A percentile compares a stretch with the other conserved stretches of the same genome.
Conservation (phyloP, 1,140 invertebrate genomes). For the Zaprionus taronus region DNA sequence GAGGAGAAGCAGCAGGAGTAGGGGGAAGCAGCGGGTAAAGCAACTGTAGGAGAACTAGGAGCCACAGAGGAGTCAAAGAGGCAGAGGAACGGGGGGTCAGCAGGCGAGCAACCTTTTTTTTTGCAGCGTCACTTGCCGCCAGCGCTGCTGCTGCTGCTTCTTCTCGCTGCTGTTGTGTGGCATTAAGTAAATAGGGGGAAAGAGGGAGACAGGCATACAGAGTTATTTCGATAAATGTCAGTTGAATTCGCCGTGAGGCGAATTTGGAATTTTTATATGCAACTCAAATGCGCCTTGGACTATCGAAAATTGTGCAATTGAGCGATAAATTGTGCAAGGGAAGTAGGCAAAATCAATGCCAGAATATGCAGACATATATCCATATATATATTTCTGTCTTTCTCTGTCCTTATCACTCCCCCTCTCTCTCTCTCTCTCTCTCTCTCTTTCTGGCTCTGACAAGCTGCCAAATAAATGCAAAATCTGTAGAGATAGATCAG, state of each 20-base stretch:
- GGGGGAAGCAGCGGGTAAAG: background rate
- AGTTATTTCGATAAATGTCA: background rate
- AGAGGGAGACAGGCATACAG: background rate
- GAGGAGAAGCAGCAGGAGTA: background rate
- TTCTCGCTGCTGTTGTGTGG: conserved; percentile 32
- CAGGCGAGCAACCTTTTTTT: conserved; percentile 31
- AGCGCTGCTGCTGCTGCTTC: conserved; percentile 20
- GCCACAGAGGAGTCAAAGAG: background rate
- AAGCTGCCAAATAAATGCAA: conserved; percentile 12
- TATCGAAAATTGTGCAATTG: background rate
- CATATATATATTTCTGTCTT: background rate
- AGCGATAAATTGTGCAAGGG: conserved; percentile 18
- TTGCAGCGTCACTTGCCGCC: conserved; percentile 24
- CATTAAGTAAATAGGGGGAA: conserved; percentile 60
- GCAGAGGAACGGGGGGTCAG: background rate
- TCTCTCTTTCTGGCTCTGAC: background rate
- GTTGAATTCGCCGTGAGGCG: background rate
- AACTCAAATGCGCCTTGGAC: conserved; percentile 5
- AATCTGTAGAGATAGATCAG: background rate
- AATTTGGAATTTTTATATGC: background rate
- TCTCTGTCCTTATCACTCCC: too few relatives aligned
- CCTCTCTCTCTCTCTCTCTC: too few relatives aligned
- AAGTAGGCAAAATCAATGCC: conserved; percentile 59
- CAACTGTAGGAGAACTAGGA: background rate
- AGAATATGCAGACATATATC: background rate